Conservation (phyloP, 1,140 invertebrate genomes). For the Sarcophaga bullata region DNA sequence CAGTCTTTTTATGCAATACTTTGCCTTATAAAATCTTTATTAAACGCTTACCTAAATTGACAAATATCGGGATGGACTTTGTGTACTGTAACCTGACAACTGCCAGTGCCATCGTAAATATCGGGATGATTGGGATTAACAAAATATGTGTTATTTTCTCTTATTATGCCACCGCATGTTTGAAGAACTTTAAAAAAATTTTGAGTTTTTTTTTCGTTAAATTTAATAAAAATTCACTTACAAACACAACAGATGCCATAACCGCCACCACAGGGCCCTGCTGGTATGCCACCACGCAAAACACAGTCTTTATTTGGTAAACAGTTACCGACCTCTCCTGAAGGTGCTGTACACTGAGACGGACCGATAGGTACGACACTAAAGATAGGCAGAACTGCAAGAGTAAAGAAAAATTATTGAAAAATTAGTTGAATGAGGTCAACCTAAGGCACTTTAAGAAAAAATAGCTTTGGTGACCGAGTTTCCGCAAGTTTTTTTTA, state of each 20-base stretch:
- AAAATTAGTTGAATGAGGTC: background rate
- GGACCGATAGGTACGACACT: constrained; percentile 80
- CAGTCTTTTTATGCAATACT: background rate
- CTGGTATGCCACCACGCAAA: constrained; percentile 73
- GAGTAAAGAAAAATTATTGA: background rate
- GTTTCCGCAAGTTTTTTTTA: background rate
- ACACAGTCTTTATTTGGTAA: constrained; percentile 75
- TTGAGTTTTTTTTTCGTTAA: constrained; percentile 6
- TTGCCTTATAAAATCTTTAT: background rate
- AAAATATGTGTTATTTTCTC: constrained; percentile 85
- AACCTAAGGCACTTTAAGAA: background rate
- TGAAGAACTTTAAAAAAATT: constrained; percentile 71
- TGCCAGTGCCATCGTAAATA: constrained; percentile 78
- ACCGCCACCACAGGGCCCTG: constrained; percentile 80
- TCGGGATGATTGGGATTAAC: constrained; percentile 83
- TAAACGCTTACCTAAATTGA: constrained; percentile 75
- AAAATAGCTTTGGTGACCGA: background rate
- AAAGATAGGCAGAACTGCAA: constrained; percentile 77
- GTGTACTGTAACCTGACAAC: constrained; percentile 83
- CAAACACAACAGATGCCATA: constrained; percentile 64
- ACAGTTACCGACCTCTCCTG: constrained; percentile 82
- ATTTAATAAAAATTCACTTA: constrained; percentile 47
- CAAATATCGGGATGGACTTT: constrained; percentile 82
- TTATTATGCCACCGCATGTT: constrained; percentile 78
- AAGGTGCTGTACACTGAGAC: constrained; percentile 73